Percentiles rank a stretch among this genome's conserved stretches.
phyloP scores from a whole-genome alignment of 2,888 invertebrate species.

The Melanostoma scalare region DNA sequence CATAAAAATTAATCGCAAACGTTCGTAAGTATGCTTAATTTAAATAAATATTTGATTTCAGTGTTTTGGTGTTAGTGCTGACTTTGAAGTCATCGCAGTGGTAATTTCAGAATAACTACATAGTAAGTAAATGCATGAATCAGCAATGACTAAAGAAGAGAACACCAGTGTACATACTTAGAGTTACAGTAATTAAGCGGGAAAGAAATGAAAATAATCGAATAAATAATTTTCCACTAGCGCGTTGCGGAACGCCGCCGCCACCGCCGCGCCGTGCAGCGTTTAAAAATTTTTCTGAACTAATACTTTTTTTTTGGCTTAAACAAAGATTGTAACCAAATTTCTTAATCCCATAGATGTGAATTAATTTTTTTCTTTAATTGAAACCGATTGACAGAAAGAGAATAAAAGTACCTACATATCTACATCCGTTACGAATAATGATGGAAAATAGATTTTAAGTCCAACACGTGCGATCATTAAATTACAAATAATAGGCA shows the following conservation, averaged over 20 bases:
- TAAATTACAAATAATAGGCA: slow-evolving; percentile 65
- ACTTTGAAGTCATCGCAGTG: slow-evolving; percentile 56
- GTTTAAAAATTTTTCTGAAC: too few species aligned
- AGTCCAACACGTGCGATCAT: slow-evolving; percentile 67
- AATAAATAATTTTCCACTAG: not conserved
- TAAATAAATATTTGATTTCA: slow-evolving; percentile 67
- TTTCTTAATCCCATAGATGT: too few species aligned
- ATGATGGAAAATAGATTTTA: slow-evolving; percentile 65
- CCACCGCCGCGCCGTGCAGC: too few species aligned
- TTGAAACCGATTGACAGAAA: slow-evolving; percentile 41
- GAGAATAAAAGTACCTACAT: slow-evolving; percentile 4
- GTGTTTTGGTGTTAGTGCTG: slow-evolving; percentile 42
- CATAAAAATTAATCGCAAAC: slow-evolving; percentile 69
- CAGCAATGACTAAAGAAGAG: slow-evolving; percentile 39
- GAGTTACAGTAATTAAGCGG: slow-evolving; percentile 51
- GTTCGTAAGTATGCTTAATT: slow-evolving; percentile 71
- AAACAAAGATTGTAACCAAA: too few species aligned
- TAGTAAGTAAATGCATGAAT: slow-evolving; percentile 68
- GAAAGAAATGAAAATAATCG: slow-evolving; percentile 16
- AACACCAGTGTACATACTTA: slow-evolving; percentile 46
- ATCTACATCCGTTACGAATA: slow-evolving; percentile 65
- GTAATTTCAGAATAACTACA: slow-evolving; percentile 61
- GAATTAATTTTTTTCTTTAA: slow-evolving; percentile 5
- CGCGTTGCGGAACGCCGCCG: too few species aligned
- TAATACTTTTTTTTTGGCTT: too few species aligned